phyloP scores from a whole-genome alignment of 2,888 invertebrate genomes.

The Tuberolachnus salignus region DNA sequence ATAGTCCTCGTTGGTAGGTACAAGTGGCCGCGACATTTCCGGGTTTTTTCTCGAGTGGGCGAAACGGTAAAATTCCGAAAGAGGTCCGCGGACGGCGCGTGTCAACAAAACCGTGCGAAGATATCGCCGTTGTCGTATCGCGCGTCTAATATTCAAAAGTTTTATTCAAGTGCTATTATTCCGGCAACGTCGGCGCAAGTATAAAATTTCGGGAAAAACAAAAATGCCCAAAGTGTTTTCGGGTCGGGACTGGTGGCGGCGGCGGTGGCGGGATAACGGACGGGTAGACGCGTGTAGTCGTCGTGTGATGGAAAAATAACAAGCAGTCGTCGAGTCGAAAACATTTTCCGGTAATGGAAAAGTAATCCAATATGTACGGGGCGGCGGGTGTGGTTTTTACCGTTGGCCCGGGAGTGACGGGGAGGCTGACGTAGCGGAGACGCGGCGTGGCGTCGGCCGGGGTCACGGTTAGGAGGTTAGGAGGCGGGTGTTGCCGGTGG shows the following conservation, averaged over 20 bases:
- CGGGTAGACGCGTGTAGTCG: constrained; percentile 4
- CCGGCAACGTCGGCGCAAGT: neutral
- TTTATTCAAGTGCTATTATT: neutral
- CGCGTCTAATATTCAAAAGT: neutral
- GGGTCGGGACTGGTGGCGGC: neutral
- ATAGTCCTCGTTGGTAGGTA: no score
- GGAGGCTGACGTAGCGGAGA: neutral
- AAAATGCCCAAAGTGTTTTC: neutral
- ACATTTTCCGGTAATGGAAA: constrained; percentile 55
- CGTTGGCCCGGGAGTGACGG: neutral
- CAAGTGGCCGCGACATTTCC: no score
- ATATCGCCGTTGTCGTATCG: no score
- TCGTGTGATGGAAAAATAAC: constrained; percentile 55
- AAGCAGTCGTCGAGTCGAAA: constrained; percentile 51
- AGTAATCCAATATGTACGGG: constrained; percentile 48
- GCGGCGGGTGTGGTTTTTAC: neutral
- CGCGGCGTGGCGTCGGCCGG: neutral
- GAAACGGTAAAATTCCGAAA: no score
- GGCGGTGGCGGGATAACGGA: neutral
- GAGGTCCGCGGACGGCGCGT: no score
- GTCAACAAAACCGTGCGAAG: no score
- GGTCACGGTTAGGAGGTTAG: neutral
- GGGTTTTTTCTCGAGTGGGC: no score
- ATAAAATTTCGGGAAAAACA: constrained; percentile 22
- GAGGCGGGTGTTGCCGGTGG: neutral